Base-by-base conservation (phyloP, 2,888 invertebrate genomes). In the Drosophila flavopinicola region DNA sequence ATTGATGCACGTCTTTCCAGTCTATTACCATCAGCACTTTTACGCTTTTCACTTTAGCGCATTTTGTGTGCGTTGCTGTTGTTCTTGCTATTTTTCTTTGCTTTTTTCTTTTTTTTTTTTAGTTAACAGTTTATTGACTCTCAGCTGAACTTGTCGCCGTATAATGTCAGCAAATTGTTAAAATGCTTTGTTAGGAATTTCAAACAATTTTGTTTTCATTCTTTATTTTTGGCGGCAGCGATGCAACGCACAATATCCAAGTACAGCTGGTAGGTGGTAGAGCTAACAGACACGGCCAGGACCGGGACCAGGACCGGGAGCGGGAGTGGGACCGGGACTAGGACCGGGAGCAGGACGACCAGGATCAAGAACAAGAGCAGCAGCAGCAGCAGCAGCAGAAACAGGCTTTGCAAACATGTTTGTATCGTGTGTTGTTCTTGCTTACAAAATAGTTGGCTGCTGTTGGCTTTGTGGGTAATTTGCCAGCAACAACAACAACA, bases 81-180 rank as follows among this genome's bases (percentile, higher is more conserved):
- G 29, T 13, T 38, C 27, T 29, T 15, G 17, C 35, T 17, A 6
- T 7, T 5, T 23, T 60, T 52, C 7, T 6, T 11, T 1, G 56
- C 63, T 64, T 45, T 58, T 59, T 38, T 41, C 35, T 20, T 32
- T 17, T 24, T 3, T 17, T 41, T 60, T 54, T 68, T 77, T 47
- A 76, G 86, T 76, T 79, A 84, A 82, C 86, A 84, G 86, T 82
- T 86, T 82, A 86, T 82, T 86, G 86, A 82, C 87, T 84, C 63
- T 72, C 37, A 23, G 73, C 78, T 80, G 78, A 86, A 84, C 85
- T 82, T 82, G 80, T 74, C 78, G 82, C 87, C 86, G 80, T 80
- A 86, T 85, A 82, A 82, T 82, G 87, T 82, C 87, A 82, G 82
- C 82, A 82, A 82, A 86, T 82, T 82, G 85, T 80, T 82, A 80